Evolutionary conservation across 2,888 invertebrate genomes (phyloP), one percentile per base, ranked within the genome.

Genomic region (Lacanobia oleracea): DNA sequence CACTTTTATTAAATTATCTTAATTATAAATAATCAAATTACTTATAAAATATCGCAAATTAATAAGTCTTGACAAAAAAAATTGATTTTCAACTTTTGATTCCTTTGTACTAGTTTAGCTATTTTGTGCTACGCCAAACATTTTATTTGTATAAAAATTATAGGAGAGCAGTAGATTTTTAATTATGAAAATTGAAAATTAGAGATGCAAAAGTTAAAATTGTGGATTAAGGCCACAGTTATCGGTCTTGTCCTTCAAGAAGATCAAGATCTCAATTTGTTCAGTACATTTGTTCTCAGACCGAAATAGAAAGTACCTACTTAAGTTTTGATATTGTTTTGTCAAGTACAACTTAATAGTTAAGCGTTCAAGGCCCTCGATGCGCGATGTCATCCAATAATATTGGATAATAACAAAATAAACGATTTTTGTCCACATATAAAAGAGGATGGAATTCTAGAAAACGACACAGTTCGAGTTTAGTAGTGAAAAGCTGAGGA

Each of bases 381-480:
- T 85, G 81, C 77, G 65, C 86, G 83, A 84, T 91, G 88, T 87
- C 90, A 88, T 86, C 86, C 82, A 75, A 88, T 89, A 85, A 86
- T 79, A 85, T 85, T 77, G 84, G 27, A 83, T 88, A 86, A 84
- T 83, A 87, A 83, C 74, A 75, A 80, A 76, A 77, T 84, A 77
- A 81, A 88, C 87, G 88, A 74, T 84, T 87, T 90, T 84, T 73
- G 80, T 81, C 75, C 63, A 74, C 88, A 66, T 94, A 94, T 94
- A 94, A 89, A 94, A 93, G 88, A 85, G 79, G 81, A 57, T 66
- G 71, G 77, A 72, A 61, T 77, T 79, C 66, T 67, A 70, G 71
- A 75, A 77, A 79, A 77, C 66, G 79, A 79, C 82, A 92, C 94
- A 94, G 92, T 94, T 77, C 78, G 73, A 74, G 72, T 86, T 77